These are phyloP conservation scores for Heliconius ethilla DNA, from an alignment of 2,888 invertebrate species.

Conservation along the genomic window DNA sequence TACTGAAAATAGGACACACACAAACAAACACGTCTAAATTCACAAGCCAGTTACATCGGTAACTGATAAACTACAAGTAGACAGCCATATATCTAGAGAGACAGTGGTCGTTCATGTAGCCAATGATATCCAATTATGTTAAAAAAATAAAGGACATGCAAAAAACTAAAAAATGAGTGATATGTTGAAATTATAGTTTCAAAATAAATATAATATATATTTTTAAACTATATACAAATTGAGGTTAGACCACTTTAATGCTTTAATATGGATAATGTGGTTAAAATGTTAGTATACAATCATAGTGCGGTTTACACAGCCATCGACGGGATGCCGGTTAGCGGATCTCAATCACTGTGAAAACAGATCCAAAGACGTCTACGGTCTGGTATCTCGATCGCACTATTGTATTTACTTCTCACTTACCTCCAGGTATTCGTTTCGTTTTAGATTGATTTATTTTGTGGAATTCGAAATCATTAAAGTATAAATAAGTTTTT, in stretches of 20 bases:
- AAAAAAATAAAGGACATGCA: no score
- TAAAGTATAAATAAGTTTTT: neutral
- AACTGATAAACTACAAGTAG: no score
- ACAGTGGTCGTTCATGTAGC: no score
- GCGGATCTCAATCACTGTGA: conserved; percentile 57
- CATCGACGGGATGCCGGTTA: conserved; percentile 64
- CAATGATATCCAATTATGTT: no score
- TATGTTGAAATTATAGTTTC: neutral
- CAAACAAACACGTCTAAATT: no score
- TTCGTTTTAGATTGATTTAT: conserved; percentile 43
- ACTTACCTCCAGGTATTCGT: conserved; percentile 49
- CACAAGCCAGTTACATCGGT: no score
- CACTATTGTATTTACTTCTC: conserved; percentile 32
- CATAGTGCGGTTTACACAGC: conserved; percentile 64
- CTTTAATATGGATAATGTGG: conserved; percentile 6
- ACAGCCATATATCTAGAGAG: no score
- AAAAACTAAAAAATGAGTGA: no score
- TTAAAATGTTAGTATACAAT: conserved; percentile 22
- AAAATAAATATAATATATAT: neutral
- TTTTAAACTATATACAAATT: neutral
- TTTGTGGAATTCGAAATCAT: neutral
- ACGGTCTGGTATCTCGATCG: conserved; percentile 9
- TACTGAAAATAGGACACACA: no score
- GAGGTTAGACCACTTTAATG: neutral
- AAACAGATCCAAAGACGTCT: conserved; percentile 48